These are phyloP conservation scores for Leptonema lineaticorne DNA, from an alignment of 1,140 invertebrate species.

Conservation along the genomic window DNA sequence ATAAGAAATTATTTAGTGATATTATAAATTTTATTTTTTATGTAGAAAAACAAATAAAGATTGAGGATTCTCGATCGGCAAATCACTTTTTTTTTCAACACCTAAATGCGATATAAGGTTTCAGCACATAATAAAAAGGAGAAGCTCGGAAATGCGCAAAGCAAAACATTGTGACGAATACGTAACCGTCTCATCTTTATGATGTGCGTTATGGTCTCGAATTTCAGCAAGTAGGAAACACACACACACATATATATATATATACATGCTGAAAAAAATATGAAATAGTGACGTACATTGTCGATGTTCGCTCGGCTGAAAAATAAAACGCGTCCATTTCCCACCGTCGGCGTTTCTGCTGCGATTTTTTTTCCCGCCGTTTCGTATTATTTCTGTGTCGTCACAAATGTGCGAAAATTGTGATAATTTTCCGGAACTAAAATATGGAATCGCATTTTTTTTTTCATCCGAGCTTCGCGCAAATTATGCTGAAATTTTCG, in stretches of 20 bases:
- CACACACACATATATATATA: neutral
- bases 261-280: neutral
- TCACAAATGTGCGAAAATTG: conserved; percentile 10
- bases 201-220: no score
- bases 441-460: conserved; percentile 16
- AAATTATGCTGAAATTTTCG: conserved; percentile 1
- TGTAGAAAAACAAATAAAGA: no score
- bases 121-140: no score
- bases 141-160: no score
- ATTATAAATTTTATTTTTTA: no score
- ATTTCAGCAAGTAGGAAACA: neutral
- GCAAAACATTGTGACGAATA: no score
- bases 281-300: neutral
- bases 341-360: no score
- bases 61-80: no score
- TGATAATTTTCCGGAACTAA: conserved; percentile 16
- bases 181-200: no score
- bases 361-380: neutral
- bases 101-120: no score
- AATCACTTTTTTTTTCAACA: no score
- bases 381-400: neutral
- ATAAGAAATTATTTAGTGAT: no score
- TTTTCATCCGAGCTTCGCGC: neutral
- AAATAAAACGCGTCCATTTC: conserved; percentile 8
- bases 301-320: conserved; percentile 9